phyloP scores from a whole-genome alignment of 1,140 invertebrate genomes.

The Bombus picipes region DNA sequence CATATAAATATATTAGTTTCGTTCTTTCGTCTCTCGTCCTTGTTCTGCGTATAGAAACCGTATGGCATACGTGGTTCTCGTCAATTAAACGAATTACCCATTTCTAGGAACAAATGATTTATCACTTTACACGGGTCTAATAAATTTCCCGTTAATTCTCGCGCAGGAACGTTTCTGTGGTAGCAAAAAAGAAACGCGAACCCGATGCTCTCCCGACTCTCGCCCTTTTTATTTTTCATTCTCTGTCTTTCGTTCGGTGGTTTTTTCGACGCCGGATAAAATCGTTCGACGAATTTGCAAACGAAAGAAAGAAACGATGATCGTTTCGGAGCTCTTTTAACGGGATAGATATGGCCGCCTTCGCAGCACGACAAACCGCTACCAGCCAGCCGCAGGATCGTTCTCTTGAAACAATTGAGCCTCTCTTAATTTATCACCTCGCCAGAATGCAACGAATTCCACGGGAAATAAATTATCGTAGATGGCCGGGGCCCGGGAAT shows the following conservation, averaged over 20 bases:
- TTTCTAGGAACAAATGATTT: neutral
- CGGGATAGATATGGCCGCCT: neutral
- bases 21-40: neutral
- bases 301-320: constrained; percentile 48
- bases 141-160: constrained; percentile 43
- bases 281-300: constrained; percentile 50
- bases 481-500: constrained; percentile 53
- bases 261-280: neutral
- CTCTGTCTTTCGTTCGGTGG: neutral
- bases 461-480: constrained; percentile 69
- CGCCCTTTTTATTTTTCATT: neutral
- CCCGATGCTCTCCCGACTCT: too few relatives aligned
- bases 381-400: constrained; percentile 52
- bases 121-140: neutral
- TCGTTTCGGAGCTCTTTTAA: constrained; percentile 17
- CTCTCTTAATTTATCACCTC: constrained; percentile 70
- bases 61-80: neutral
- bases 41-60: neutral
- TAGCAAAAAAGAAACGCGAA: neutral
- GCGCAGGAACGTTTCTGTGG: neutral
- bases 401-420: constrained; percentile 69
- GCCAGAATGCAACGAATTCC: constrained; percentile 70
- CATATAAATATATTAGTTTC: neutral
- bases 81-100: neutral
- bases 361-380: constrained; percentile 33